A percentile compares a stretch with the other conserved stretches of the same genome.
Conservation (phyloP, 2,113 vertebrate genomes). For the Hylia prasina region DNA sequence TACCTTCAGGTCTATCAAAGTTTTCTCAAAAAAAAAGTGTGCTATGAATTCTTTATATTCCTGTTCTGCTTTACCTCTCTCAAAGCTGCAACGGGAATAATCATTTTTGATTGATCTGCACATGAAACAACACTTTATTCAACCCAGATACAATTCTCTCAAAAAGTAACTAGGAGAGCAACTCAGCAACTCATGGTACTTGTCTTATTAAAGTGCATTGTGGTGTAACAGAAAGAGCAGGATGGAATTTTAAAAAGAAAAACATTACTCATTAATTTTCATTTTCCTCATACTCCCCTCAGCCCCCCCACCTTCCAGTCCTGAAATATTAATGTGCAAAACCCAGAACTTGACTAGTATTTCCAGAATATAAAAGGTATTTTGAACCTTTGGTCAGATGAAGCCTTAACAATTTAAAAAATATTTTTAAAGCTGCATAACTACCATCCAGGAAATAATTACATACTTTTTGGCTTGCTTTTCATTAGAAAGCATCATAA, state of each 20-base stretch:
- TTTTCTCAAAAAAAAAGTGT: neutral
- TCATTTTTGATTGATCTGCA: neutral
- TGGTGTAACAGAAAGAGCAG: neutral
- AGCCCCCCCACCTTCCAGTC: rapidly evolving
- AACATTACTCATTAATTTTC: neutral
- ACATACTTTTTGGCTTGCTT: neutral
- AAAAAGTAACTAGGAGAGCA: neutral
- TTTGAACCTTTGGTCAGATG: neutral
- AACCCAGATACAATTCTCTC: neutral
- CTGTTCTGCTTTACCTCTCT: neutral
- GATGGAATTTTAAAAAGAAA: neutral
- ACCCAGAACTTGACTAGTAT: neutral
- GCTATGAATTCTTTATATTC: neutral
- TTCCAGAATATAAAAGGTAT: neutral
- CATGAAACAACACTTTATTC: neutral
- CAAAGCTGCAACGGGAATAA: neutral
- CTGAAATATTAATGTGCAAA: neutral
- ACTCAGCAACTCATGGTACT: neutral
- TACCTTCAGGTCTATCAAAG: neutral
- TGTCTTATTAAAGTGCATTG: neutral
- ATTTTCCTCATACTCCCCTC: neutral
- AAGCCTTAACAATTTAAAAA: neutral
- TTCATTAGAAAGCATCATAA: neutral
- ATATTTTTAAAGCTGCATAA: neutral
- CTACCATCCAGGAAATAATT: neutral